Evolutionary conservation across 2,888 invertebrate species (phyloP).

Genomic region (Taphrorychus bicolor): DNA sequence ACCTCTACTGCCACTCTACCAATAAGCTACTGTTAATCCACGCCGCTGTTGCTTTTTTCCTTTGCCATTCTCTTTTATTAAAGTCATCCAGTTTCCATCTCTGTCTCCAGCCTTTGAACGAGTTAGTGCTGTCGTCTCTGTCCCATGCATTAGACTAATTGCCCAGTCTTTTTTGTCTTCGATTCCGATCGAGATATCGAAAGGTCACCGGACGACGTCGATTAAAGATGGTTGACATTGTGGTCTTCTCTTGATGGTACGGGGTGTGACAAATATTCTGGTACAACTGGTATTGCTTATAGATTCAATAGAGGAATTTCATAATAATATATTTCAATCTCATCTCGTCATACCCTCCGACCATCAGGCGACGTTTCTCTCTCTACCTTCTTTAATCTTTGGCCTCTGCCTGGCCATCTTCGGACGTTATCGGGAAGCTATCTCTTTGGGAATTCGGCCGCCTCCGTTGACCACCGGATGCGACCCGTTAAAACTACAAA

Average conservation of each 20-base stretch:
- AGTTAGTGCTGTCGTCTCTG: slow-evolving; percentile 1
- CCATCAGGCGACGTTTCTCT: too few species aligned
- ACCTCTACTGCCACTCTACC: slow-evolving; percentile 35
- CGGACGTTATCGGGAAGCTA: slow-evolving; percentile 11
- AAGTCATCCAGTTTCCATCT: slow-evolving; percentile 14
- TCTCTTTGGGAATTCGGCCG: slow-evolving; percentile 32
- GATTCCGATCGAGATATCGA: slow-evolving; percentile 12
- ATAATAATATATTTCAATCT: too few species aligned
- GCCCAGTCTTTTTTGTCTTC: slow-evolving; percentile 14
- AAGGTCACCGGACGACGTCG: slow-evolving; percentile 24
- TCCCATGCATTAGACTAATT: slow-evolving; percentile 16
- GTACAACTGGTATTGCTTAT: too few species aligned
- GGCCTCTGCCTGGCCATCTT: slow-evolving; percentile 14
- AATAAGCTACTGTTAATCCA: slow-evolving; percentile 40
- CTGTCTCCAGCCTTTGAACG: background rate
- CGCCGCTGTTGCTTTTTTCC: slow-evolving; percentile 23
- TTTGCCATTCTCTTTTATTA: slow-evolving; percentile 37
- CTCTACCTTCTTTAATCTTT: too few species aligned
- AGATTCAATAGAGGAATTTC: too few species aligned
- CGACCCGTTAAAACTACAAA: slow-evolving; percentile 33
- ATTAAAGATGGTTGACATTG: slow-evolving; percentile 4
- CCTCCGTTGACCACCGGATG: slow-evolving; percentile 41
- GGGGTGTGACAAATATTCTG: background rate
- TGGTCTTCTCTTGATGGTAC: background rate
- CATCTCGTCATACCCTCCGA: too few species aligned